Conservation (phyloP, 2,888 invertebrate species). For the Apamea anceps region DNA sequence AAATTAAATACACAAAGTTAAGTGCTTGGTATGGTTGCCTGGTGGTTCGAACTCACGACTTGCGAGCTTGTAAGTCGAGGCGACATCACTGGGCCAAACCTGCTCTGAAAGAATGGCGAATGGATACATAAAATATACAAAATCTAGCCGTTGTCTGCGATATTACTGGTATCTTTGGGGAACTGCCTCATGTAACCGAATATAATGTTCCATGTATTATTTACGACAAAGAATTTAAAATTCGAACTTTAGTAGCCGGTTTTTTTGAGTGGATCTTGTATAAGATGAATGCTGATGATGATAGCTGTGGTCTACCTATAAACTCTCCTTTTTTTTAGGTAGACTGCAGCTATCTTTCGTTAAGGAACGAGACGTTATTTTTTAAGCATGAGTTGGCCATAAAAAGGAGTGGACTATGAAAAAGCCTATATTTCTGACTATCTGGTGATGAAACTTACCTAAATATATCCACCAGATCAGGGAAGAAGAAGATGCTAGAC, state of each 20-base stretch:
- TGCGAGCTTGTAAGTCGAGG: no score
- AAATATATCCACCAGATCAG: conserved; percentile 73
- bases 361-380: no score
- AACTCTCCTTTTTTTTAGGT: no score
- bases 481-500: conserved; percentile 78
- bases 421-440: background rate
- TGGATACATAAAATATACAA: background rate
- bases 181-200: background rate
- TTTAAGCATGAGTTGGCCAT: background rate
- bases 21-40: background rate
- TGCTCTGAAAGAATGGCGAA: conserved; percentile 44
- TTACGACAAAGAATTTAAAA: background rate
- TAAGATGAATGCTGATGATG: background rate
- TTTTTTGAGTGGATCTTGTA: background rate
- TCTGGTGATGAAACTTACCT: conserved; percentile 59
- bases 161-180: background rate
- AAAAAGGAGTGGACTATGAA: background rate
- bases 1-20: background rate
- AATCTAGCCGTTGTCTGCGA: background rate
- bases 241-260: background rate
- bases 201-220: background rate
- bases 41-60: background rate
- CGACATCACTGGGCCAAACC: background rate
- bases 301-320: no score
- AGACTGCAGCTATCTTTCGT: background rate